A percentile compares a stretch with the other conserved stretches of the same genome.
Evolutionary conservation across 2,113 vertebrate species (phyloP).

Genomic region (Melanostigma gelatinosum): DNA sequence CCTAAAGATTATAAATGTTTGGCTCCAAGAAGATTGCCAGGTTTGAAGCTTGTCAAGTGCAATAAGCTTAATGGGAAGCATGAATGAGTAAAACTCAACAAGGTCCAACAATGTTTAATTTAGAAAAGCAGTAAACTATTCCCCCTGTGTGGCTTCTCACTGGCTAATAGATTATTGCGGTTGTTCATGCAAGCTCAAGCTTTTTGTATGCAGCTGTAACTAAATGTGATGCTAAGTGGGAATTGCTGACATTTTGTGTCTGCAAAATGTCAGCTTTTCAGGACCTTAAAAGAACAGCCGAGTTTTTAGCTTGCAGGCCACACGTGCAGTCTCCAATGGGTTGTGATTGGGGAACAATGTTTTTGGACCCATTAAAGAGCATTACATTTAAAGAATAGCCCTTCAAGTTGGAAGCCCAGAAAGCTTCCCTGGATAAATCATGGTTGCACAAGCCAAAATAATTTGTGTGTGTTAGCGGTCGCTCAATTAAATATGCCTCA

Average conservation of each 20-base stretch:
- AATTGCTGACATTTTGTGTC: constrained; percentile 52
- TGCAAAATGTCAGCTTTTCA: constrained; percentile 38
- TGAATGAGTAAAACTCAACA: constrained; percentile 29
- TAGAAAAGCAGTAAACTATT: constrained; percentile 30
- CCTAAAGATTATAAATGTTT: constrained; percentile 13
- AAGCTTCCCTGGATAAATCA: not conserved
- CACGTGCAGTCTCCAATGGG: constrained; percentile 7
- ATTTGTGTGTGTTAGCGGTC: constrained; percentile 11
- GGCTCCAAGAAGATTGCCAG: not conserved
- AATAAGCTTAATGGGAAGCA: constrained; percentile 10
- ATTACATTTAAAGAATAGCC: not conserved
- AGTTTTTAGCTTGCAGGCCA: constrained; percentile 15
- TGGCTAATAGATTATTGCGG: constrained; percentile 15
- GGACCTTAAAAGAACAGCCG: not conserved
- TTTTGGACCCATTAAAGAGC: not conserved
- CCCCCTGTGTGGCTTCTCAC: constrained; percentile 17
- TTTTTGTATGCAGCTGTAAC: constrained; percentile 14
- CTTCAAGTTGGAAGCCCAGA: not conserved
- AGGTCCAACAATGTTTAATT: constrained; percentile 33
- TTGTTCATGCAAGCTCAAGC: constrained; percentile 18
- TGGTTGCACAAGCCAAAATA: not conserved
- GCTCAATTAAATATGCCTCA: constrained; percentile 35
- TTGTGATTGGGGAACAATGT: not conserved
- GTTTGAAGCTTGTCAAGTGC: constrained; percentile 18
- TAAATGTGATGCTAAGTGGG: constrained; percentile 51